These are phyloP conservation scores for Chionodraco myersi DNA, from an alignment of 2,113 vertebrate species.

Conservation along the genomic window DNA sequence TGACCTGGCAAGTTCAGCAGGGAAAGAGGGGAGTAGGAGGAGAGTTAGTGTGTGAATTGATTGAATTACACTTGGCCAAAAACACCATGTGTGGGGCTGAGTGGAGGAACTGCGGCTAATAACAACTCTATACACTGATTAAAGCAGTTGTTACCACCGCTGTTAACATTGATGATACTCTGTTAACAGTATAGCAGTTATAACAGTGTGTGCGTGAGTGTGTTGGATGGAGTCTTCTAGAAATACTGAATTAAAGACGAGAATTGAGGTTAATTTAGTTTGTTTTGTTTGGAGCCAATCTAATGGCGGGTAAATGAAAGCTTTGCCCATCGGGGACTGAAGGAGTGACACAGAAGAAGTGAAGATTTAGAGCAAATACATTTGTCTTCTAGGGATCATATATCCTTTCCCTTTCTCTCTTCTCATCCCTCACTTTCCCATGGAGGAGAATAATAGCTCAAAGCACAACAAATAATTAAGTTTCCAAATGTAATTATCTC, in stretches of 20 bases:
- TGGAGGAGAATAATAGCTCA: slow-evolving; percentile 80
- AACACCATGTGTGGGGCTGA: slow-evolving; percentile 67
- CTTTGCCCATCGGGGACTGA: slow-evolving; percentile 53
- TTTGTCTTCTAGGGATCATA: slow-evolving; percentile 76
- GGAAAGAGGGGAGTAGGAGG: slow-evolving; percentile 66
- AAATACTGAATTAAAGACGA: slow-evolving; percentile 34
- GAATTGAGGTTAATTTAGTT: slow-evolving; percentile 75
- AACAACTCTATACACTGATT: slow-evolving; percentile 20
- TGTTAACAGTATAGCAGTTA: not conserved
- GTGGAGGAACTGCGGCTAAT: slow-evolving; percentile 41
- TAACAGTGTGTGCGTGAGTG: slow-evolving; percentile 7
- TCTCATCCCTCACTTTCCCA: slow-evolving; percentile 57
- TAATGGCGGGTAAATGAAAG: slow-evolving; percentile 61
- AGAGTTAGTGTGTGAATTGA: slow-evolving; percentile 76
- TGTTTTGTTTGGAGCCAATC: slow-evolving; percentile 70
- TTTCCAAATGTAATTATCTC: slow-evolving; percentile 81
- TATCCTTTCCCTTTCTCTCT: slow-evolving; percentile 37
- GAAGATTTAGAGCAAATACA: slow-evolving; percentile 50
- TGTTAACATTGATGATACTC: slow-evolving; percentile 11
- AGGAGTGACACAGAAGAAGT: slow-evolving; percentile 32
- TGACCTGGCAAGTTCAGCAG: slow-evolving; percentile 77
- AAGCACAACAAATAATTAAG: slow-evolving; percentile 82
- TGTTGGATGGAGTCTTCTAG: slow-evolving; percentile 12
- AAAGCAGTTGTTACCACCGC: not conserved
- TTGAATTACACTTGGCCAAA: slow-evolving; percentile 73